These are phyloP conservation scores for Mythimna loreyi DNA, from an alignment of 2,888 invertebrate species.

Conservation along the genomic window DNA sequence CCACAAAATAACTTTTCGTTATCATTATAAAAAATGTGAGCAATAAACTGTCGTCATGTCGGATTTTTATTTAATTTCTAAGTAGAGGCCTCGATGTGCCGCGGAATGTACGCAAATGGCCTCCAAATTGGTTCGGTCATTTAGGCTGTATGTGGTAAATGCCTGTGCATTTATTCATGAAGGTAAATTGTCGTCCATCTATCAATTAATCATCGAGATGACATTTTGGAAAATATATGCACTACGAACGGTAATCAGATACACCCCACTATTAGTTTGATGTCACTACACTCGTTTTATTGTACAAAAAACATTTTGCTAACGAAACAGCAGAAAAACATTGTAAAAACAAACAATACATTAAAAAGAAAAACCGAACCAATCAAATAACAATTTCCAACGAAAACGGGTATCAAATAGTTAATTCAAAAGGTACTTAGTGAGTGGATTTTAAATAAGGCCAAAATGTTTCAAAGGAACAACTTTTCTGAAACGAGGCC, in stretches of 20 bases:
- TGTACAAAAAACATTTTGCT: neutral
- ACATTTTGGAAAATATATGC: constrained; percentile 25
- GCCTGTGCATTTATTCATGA: constrained; percentile 41
- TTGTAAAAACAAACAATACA: neutral
- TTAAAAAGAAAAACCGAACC: constrained; percentile 1
- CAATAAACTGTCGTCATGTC: constrained; percentile 38
- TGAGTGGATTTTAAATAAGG: constrained; percentile 50
- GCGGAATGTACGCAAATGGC: constrained; percentile 41
- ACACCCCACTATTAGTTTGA: neutral
- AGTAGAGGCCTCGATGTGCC: constrained; percentile 24
- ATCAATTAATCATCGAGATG: constrained; percentile 30
- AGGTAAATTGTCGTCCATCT: constrained; percentile 33
- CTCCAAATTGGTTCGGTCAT: constrained; percentile 41
- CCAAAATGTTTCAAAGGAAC: constrained; percentile 59
- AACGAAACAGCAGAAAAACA: neutral
- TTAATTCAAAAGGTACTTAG: constrained; percentile 42
- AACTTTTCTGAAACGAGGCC: constrained; percentile 63
- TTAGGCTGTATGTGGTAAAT: constrained; percentile 35
- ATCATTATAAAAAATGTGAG: constrained; percentile 48
- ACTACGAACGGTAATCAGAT: neutral
- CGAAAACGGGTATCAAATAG: constrained; percentile 32
- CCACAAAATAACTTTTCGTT: constrained; percentile 32
- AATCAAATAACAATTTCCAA: constrained; percentile 20
- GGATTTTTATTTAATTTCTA: constrained; percentile 51
- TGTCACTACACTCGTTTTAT: neutral